A percentile compares a stretch with the other conserved stretches of the same genome.
These are phyloP conservation scores for Drosophila pseudoobscura DNA, from an alignment of 1,140 invertebrate genomes.

Conservation along the genomic window DNA sequence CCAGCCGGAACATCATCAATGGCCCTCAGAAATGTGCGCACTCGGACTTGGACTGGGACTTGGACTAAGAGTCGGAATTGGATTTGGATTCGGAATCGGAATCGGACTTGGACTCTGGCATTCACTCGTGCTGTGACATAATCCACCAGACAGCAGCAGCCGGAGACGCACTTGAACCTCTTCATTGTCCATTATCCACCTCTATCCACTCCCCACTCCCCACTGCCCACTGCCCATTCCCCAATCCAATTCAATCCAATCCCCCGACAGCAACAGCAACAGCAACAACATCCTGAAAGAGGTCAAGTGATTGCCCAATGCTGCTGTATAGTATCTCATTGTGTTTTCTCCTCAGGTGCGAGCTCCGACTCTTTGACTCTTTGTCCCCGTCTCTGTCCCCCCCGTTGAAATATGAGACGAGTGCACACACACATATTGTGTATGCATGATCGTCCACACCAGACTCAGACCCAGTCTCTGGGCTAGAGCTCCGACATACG, in stretches of 20 bases:
- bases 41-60: constrained; percentile 28
- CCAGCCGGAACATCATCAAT: constrained; percentile 73
- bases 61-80: background rate
- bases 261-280: constrained; percentile 21
- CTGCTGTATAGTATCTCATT: constrained; percentile 61
- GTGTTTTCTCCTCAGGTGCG: constrained; percentile 80
- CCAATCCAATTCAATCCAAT: constrained; percentile 6
- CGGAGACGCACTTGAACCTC: constrained; percentile 69
- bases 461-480: too few relatives aligned
- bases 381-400: constrained; percentile 12
- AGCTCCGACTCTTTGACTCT: constrained; percentile 20
- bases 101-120: constrained; percentile 16
- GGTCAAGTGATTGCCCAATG: constrained; percentile 77
- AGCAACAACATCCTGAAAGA: constrained; percentile 77
- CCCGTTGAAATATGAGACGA: constrained; percentile 74
- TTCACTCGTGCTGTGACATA: constrained; percentile 30
- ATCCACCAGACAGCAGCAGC: constrained; percentile 24
- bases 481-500: background rate
- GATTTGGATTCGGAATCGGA: constrained; percentile 2
- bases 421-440: constrained; percentile 37
- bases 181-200: constrained; percentile 26
- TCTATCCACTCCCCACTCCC: constrained; percentile 24
- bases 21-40: constrained; percentile 63
- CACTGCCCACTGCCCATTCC: constrained; percentile 19
- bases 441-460: constrained; percentile 70